phyloP scores from a whole-genome alignment of 2,797 vertebrate species.

The Premnoplex brunnescens region DNA sequence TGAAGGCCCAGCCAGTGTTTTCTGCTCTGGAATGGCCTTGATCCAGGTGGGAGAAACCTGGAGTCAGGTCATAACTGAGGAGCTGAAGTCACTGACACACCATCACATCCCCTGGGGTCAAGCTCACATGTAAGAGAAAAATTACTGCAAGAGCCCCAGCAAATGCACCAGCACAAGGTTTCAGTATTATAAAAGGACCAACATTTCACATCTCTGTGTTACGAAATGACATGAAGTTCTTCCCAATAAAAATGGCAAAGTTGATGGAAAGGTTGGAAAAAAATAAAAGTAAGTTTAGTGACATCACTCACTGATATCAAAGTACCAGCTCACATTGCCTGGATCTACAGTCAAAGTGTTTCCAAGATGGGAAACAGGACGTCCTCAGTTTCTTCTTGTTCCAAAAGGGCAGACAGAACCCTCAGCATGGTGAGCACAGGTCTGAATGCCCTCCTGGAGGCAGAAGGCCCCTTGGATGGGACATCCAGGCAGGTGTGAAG shows the following conservation, averaged over 20 bases:
- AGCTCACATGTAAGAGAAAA: fast-evolving
- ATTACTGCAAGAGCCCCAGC: background rate
- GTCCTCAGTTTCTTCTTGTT: background rate
- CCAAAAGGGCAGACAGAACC: background rate
- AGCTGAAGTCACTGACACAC: background rate
- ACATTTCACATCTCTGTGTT: background rate
- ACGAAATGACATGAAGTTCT: background rate
- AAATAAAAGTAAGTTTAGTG: background rate
- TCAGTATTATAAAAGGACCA: background rate
- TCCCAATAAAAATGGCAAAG: background rate
- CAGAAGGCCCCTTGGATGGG: background rate
- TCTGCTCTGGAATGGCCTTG: background rate
- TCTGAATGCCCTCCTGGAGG: background rate
- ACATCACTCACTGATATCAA: background rate
- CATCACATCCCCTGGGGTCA: background rate
- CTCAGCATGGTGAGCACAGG: background rate
- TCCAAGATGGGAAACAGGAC: background rate
- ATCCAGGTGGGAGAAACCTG: background rate
- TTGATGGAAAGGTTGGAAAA: background rate
- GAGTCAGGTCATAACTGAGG: background rate
- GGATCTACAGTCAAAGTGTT: background rate
- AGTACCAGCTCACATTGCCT: background rate
- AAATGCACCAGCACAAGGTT: background rate
- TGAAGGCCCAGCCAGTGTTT: background rate
- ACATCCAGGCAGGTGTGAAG: background rate